Evolutionary conservation across 2,888 invertebrate genomes (phyloP).

Genomic region (Protonemura montana): DNA sequence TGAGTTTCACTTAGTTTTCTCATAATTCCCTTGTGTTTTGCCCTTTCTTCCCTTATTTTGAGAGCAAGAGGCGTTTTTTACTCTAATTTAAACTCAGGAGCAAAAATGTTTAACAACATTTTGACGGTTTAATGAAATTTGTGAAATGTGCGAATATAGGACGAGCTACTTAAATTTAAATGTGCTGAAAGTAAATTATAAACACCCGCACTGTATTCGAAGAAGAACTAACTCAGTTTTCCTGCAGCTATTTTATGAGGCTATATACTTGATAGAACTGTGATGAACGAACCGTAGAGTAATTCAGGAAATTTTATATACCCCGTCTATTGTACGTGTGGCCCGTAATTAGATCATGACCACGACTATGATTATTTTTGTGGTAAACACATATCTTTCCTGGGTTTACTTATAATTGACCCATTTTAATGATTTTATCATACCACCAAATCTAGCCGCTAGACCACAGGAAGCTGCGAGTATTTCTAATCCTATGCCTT

Average conservation of each 20-base stretch:
- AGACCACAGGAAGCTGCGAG: not conserved
- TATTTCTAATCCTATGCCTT: not conserved
- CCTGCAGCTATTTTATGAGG: not conserved
- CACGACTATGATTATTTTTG: not conserved
- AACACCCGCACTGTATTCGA: not conserved
- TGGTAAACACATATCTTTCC: not conserved
- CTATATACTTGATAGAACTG: not conserved
- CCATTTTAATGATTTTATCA: not conserved
- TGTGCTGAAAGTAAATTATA: not conserved
- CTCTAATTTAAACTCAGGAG: not conserved
- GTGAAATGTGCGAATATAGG: not conserved
- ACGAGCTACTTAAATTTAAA: not conserved
- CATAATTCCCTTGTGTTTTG: not conserved
- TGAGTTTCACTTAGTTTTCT: not conserved
- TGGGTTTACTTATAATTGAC: conserved; percentile 1
- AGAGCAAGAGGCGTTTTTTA: not conserved
- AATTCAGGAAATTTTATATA: not conserved
- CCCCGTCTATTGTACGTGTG: not conserved
- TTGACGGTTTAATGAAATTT: not conserved
- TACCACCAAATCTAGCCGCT: not conserved
- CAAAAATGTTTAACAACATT: not conserved
- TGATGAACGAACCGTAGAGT: not conserved
- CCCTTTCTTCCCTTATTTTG: conserved; percentile 3
- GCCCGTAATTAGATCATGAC: not conserved
- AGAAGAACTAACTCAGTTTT: too few species aligned